Evolutionary conservation across 2,797 vertebrate species (phyloP), one percentile per base, ranked within the genome.

Genomic region (Adelosebastes latens): DNA sequence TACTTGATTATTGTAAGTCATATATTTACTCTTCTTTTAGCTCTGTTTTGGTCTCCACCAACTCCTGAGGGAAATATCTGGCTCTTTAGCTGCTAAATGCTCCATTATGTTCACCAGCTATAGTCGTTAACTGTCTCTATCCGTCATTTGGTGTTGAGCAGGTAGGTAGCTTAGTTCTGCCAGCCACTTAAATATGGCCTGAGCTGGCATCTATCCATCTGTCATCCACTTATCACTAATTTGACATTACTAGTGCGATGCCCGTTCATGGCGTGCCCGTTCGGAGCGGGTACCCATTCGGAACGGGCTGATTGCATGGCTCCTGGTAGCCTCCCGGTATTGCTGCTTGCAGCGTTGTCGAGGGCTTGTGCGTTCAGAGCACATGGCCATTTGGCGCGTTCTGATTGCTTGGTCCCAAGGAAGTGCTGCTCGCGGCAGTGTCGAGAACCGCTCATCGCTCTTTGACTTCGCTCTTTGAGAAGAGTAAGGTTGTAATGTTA

Each of bases 281-380:
- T 39, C 2, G 6, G 14, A 18, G 42, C 6, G 42, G 0, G 14
- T 46, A 7, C 42, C 3, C 6, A 46, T 46, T 46, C 1, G 14
- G 14, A 46, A 46, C 14, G 6, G 42, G 14, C 14, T 46, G 42
- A 18, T 46, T 18, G 14, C 42, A 16, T 7, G 14, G 14, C 42
- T 39, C 36, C 13, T 39, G 36, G 13, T 39, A 39, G 36, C 5
- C 36, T 39, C 13, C 2, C 5, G 5, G 13, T 39, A 39, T 39
- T 39, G 13, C 36, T 39, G 36, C 36, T 39, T 39, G 36, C 0
- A 39, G 36, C 5, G 13, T 39, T 39, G 36, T 39, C 13, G 36
- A 9, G 36, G 36, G 36, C 36, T 14, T 39, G 36, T 39, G 36
- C 27, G 27, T 27, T 27, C 27, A 1, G 27, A 27, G 27, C 27